A percentile compares a stretch with the other conserved stretches of the same genome.
Evolutionary conservation across 2,888 invertebrate species (phyloP).

Genomic region (Orthonychiurus folsomi): DNA sequence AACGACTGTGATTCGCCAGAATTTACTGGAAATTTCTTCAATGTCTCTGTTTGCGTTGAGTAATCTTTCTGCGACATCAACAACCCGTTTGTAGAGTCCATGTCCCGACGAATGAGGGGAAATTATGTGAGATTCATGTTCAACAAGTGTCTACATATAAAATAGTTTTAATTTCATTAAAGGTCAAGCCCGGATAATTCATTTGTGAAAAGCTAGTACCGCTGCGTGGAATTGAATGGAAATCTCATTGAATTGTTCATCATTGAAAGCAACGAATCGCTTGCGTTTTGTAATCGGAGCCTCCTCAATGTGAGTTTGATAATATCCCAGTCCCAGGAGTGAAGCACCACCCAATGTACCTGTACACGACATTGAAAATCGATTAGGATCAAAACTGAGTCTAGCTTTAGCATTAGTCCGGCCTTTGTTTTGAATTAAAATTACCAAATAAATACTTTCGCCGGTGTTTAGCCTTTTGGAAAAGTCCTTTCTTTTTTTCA

Average conservation of each 20-base stretch:
- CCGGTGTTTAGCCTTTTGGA: slow-evolving; percentile 18
- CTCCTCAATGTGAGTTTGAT: slow-evolving; percentile 46
- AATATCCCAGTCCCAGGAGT: slow-evolving; percentile 40
- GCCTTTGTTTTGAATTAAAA: too few species aligned
- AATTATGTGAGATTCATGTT: slow-evolving; percentile 41
- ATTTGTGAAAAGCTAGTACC: not conserved
- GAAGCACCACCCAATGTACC: slow-evolving; percentile 4
- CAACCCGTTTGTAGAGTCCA: slow-evolving; percentile 44
- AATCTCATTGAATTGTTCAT: slow-evolving; percentile 31
- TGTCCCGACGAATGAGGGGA: slow-evolving; percentile 41
- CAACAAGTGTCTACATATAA: slow-evolving; percentile 37
- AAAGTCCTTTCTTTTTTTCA: slow-evolving; percentile 41
- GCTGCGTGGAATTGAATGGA: slow-evolving; percentile 14
- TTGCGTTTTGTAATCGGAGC: slow-evolving; percentile 50
- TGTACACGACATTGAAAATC: not conserved
- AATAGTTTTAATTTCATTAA: not conserved
- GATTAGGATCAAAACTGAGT: not conserved
- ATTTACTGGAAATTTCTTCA: slow-evolving; percentile 42
- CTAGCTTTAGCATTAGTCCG: not conserved
- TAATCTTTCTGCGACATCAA: slow-evolving; percentile 45
- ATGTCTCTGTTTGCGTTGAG: slow-evolving; percentile 48
- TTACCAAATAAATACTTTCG: slow-evolving; percentile 30
- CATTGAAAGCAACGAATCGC: slow-evolving; percentile 49
- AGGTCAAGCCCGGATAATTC: not conserved
- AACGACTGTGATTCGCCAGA: slow-evolving; percentile 50